Base-by-base conservation (phyloP, 1,140 invertebrate genomes). In the Bombus terrestris region DNA sequence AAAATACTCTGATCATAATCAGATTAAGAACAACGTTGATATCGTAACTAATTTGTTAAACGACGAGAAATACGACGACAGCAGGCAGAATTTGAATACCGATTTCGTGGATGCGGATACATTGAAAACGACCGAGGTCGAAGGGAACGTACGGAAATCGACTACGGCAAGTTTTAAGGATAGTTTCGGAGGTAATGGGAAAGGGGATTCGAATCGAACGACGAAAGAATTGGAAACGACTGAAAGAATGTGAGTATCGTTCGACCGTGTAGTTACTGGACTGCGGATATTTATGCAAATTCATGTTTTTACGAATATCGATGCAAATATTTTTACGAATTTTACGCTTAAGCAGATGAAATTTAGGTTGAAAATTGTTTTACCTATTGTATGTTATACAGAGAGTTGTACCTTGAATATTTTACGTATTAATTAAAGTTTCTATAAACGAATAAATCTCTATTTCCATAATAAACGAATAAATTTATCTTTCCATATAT, bases 41-140 rank as follows among this genome's bases (percentile, higher is more conserved):
- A 15, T 47, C 2, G 59, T 75, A 2, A 75, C 47, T 5, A 75
- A 78, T 15, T 28, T 90, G 25, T 35, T 87, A n/a, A 41, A 78
- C 1, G 28, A 85, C 32, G 28, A 47, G 15, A 5, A 32, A 12
- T 9, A 62, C 37, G 25, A 12, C 1, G 43, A 13, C 13, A 37
- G 10, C 8, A 28, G 66, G 10, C 13, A 5, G 35, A 13, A 68
- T 10, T 69, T 18, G 1, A 25, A 10, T 10, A 4, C 10, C 9
- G 25, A n/a, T 39, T 3, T 35, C 22, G 64, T 41, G 28, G 41
- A 15, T 39, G 9, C 25, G 13, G 39, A 1, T 13, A 2, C 10
- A 6, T 2, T 2, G 18, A 81, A n/a, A n/a, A 68, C 57, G 25
- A 68, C 32, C 28, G 35, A 32, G 22, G 1, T n/a, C 3, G 28